Conservation (phyloP, 2,797 vertebrate species). For the Platalea minor region DNA sequence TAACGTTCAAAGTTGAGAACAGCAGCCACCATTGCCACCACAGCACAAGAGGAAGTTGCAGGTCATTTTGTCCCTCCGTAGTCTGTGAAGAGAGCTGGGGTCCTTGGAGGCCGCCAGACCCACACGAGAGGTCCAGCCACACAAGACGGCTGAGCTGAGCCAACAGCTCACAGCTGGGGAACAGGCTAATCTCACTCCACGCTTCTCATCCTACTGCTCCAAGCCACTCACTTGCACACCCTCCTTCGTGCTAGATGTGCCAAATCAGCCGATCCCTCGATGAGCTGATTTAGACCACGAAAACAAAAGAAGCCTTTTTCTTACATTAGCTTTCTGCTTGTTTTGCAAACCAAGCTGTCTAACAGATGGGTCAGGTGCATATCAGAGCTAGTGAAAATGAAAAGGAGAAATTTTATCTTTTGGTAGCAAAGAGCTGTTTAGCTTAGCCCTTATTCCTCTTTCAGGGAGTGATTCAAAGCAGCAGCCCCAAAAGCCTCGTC, state of each 20-base stretch:
- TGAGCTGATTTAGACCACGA: neutral
- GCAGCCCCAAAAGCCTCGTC: neutral
- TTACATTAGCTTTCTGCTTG: neutral
- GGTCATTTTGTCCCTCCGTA: neutral
- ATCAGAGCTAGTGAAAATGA: neutral
- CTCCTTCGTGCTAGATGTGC: neutral
- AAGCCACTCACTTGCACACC: neutral
- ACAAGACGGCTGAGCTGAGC: neutral
- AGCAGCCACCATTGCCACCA: neutral
- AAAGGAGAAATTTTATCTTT: neutral
- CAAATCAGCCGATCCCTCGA: neutral
- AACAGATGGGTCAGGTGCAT: neutral
- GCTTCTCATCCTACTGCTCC: neutral
- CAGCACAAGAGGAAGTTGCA: neutral
- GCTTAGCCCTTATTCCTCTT: neutral
- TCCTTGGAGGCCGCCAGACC: neutral
- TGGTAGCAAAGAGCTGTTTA: neutral
- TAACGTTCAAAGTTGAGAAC: neutral
- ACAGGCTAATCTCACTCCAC: neutral
- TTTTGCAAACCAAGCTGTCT: slow-evolving; percentile 26
- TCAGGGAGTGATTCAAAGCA: neutral
- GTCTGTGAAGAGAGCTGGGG: neutral
- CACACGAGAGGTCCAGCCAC: neutral
- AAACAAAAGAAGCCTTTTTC: slow-evolving; percentile 34
- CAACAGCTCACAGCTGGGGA: neutral